These are phyloP conservation scores for Capreolus pygargus DNA, from an alignment of 2,113 vertebrate genomes.

Conservation along the genomic window DNA sequence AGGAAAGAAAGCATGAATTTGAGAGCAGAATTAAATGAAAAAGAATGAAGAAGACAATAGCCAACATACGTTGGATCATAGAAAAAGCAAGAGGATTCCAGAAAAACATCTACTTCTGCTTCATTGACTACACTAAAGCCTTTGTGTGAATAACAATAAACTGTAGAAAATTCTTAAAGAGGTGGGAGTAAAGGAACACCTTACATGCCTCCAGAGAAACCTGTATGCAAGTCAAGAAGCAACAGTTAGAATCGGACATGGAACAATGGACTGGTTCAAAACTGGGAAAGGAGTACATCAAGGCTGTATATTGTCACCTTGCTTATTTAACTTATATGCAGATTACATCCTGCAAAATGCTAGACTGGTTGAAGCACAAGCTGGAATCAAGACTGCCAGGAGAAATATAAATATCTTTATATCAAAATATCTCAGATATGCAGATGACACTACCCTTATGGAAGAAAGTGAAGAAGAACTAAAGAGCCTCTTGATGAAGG, in stretches of 20 bases:
- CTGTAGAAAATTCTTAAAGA: not conserved
- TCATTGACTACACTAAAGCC: not conserved
- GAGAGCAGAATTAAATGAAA: not conserved
- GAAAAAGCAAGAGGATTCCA: not conserved
- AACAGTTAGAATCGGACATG: not conserved
- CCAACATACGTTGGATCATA: not conserved
- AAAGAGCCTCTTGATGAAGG: not conserved
- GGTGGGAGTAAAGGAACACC: not conserved
- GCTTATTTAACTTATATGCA: not conserved
- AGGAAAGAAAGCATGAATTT: not conserved
- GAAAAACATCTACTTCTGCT: not conserved
- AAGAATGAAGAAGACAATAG: not conserved
- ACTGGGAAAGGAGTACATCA: not conserved
- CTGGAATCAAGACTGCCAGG: not conserved
- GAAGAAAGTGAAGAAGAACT: not conserved
- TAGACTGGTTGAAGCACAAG: not conserved
- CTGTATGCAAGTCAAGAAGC: not conserved
- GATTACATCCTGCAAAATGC: not conserved
- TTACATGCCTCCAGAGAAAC: not conserved
- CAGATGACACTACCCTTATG: not conserved
- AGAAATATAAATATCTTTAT: not conserved
- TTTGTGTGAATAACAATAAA: not conserved
- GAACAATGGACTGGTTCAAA: not conserved
- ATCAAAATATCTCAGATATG: not conserved
- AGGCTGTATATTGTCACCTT: not conserved